Conservation (phyloP, 2,888 invertebrate genomes). For the Drosophila affinis region DNA sequence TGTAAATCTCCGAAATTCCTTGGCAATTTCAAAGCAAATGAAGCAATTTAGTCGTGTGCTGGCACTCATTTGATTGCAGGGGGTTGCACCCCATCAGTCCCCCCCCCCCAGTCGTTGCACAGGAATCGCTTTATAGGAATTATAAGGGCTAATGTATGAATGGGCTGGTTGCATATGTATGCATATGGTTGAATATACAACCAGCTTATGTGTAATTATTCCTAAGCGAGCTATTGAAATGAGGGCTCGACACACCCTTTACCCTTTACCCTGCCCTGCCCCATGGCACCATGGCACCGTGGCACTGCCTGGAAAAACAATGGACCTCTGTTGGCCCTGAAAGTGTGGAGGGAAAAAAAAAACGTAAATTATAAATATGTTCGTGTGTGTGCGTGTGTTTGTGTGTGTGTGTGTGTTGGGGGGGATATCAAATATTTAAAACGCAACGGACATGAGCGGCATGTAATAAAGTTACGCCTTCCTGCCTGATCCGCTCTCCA, state of each 20-base stretch:
- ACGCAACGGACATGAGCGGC: constrained; percentile 53
- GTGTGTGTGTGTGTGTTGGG: constrained; percentile 18
- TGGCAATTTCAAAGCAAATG: constrained; percentile 28
- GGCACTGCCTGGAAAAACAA: constrained; percentile 20
- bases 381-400: not conserved
- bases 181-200: constrained; percentile 11
- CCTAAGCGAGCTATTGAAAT: constrained; percentile 76
- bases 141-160: constrained; percentile 19
- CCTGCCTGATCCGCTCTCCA: constrained; percentile 25
- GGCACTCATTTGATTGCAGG: constrained; percentile 10
- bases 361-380: constrained; percentile 14
- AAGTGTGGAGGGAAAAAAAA: constrained; percentile 13
- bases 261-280: not conserved
- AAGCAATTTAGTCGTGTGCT: constrained; percentile 27
- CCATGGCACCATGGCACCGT: constrained; percentile 1
- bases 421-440: constrained; percentile 75
- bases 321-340: constrained; percentile 32
- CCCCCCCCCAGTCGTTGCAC: not conserved
- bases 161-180: constrained; percentile 7
- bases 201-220: constrained; percentile 57
- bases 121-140: constrained; percentile 3
- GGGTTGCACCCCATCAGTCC: not conserved
- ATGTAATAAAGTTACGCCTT: constrained; percentile 73
- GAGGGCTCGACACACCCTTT: constrained; percentile 49
- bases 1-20: not conserved